Evolutionary conservation across 2,888 invertebrate species (phyloP).

Genomic region (Drosophila hamatofila): DNA sequence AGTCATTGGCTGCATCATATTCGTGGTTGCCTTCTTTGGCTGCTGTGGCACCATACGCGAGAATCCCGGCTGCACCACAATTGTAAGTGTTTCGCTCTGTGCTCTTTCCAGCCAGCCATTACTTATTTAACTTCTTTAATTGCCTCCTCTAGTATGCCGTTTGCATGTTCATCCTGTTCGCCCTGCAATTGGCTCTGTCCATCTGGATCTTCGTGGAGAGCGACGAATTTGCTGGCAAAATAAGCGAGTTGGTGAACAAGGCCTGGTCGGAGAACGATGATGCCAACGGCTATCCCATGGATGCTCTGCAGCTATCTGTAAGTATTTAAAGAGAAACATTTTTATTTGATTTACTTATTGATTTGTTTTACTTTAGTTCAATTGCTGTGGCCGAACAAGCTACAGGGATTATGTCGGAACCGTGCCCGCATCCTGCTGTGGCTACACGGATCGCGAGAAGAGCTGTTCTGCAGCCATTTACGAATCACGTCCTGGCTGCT

Average conservation of each 20-base stretch:
- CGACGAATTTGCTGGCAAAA: conserved; percentile 86
- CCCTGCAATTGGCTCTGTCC: conserved; percentile 90
- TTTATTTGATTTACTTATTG: neutral
- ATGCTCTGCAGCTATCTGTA: conserved; percentile 78
- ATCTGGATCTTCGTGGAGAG: conserved; percentile 89
- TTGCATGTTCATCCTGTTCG: conserved; percentile 89
- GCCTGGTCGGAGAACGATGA: conserved; percentile 78
- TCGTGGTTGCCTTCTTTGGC: conserved; percentile 94
- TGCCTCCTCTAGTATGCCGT: conserved; percentile 88
- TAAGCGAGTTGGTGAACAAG: conserved; percentile 86
- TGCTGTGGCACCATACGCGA: conserved; percentile 96
- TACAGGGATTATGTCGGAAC: conserved; percentile 55
- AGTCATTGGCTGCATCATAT: conserved; percentile 89
- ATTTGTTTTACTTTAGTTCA: conserved; percentile 56
- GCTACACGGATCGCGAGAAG: conserved; percentile 51
- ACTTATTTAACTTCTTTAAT: neutral
- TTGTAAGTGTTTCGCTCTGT: conserved; percentile 87
- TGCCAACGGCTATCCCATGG: conserved; percentile 76
- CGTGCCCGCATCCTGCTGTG: conserved; percentile 81
- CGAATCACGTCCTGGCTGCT: conserved; percentile 62
- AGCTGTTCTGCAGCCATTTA: conserved; percentile 62
- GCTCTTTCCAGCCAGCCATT: neutral
- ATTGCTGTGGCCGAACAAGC: conserved; percentile 77
- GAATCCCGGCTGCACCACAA: conserved; percentile 93
- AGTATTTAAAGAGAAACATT: conserved; percentile 36